phyloP scores from a whole-genome alignment of 2,888 invertebrate species.

The Desoria tigrina region DNA sequence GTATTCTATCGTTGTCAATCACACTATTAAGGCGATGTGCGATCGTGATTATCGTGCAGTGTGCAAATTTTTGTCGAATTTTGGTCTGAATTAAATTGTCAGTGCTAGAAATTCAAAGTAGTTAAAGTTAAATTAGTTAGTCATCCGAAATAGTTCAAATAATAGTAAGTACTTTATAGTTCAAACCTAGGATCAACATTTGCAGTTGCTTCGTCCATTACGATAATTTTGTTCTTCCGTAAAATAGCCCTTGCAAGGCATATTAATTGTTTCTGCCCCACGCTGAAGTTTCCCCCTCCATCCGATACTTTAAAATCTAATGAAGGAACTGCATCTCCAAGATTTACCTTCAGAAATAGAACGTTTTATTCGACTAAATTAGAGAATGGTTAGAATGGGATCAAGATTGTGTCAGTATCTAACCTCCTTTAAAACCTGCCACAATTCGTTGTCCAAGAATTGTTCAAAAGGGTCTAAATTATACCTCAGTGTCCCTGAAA shows the following conservation, averaged over 20 bases:
- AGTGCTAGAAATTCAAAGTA: conserved; percentile 66
- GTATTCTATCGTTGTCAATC: conserved; percentile 88
- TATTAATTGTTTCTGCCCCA: conserved; percentile 47
- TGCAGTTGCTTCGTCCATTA: conserved; percentile 90
- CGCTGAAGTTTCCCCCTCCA: conserved; percentile 45
- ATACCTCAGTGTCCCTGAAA: conserved; percentile 81
- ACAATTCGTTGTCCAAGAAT: conserved; percentile 75
- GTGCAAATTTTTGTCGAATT: conserved; percentile 74
- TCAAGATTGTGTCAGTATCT: no score
- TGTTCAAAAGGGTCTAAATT: conserved; percentile 88
- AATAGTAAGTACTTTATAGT: neutral
- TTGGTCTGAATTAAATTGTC: conserved; percentile 82
- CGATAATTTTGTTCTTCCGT: conserved; percentile 77
- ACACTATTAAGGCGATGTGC: conserved; percentile 84
- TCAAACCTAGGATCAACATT: conserved; percentile 85
- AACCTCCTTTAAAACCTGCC: conserved; percentile 81
- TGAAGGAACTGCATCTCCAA: conserved; percentile 36
- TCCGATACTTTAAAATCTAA: conserved; percentile 42
- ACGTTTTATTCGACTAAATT: conserved; percentile 14
- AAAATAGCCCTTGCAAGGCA: conserved; percentile 83
- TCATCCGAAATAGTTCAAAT: neutral
- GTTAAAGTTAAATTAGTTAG: no score
- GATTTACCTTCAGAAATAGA: conserved; percentile 27
- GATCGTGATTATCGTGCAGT: conserved; percentile 86
- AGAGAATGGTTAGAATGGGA: no score